These are phyloP conservation scores for Drosophila cardini DNA, from an alignment of 1,140 invertebrate genomes.

Conservation along the genomic window DNA sequence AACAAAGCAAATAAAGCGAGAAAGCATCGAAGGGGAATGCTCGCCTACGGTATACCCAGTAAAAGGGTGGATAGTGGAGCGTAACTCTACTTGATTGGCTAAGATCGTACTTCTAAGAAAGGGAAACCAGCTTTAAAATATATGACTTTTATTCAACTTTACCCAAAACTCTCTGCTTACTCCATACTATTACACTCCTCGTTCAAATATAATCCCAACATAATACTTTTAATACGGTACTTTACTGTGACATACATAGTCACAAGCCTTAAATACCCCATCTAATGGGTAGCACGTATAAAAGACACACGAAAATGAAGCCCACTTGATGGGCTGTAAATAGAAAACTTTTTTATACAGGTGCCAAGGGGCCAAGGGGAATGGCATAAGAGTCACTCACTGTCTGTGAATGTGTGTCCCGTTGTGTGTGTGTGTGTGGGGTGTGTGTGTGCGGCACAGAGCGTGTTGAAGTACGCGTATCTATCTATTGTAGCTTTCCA, in stretches of 20 bases:
- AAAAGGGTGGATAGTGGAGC: too few relatives aligned
- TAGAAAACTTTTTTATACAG: conserved; percentile 71
- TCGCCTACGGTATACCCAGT: too few relatives aligned
- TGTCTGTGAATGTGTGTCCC: background rate
- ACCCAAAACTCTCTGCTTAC: too few relatives aligned
- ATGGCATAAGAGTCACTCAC: conserved; percentile 16
- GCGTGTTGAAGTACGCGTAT: conserved; percentile 54
- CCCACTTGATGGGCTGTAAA: conserved; percentile 74
- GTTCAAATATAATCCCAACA: too few relatives aligned
- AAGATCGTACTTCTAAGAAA: too few relatives aligned
- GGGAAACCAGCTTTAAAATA: too few relatives aligned
- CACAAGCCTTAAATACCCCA: background rate
- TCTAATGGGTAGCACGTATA: conserved; percentile 6
- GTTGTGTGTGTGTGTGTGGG: conserved; percentile 1
- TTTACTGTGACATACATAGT: background rate
- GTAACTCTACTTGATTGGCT: too few relatives aligned
- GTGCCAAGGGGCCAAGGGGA: conserved; percentile 29
- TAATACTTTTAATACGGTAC: too few relatives aligned
- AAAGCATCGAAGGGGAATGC: too few relatives aligned
- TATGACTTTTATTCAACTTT: too few relatives aligned
- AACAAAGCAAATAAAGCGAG: background rate
- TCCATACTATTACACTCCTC: too few relatives aligned
- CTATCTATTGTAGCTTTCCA: conserved; percentile 56
- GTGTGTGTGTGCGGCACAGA: conserved; percentile 11
- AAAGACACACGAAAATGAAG: conserved; percentile 66